These are phyloP conservation scores for Physocephala rufipes DNA, from an alignment of 2,888 invertebrate genomes.

Conservation along the genomic window DNA sequence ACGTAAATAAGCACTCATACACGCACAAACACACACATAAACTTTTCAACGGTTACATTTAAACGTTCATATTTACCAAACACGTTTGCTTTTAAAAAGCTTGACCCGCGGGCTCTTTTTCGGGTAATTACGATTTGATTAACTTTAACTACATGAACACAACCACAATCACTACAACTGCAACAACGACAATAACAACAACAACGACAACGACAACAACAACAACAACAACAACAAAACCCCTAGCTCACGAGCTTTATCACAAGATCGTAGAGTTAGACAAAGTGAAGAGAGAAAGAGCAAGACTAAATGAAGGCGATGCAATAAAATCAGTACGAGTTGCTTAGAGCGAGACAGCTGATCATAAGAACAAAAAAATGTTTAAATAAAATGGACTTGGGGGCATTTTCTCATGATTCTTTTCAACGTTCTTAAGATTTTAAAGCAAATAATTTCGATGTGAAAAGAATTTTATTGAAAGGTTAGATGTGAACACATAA, in stretches of 20 bases:
- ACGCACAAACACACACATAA: constrained; percentile 2
- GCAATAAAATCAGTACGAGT: background rate
- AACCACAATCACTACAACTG: constrained; percentile 33
- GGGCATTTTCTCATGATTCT: constrained; percentile 54
- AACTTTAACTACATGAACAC: constrained; percentile 63
- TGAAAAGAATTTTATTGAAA: constrained; percentile 24
- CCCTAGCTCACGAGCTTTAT: constrained; percentile 11
- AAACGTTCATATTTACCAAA: constrained; percentile 52
- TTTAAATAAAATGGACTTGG: constrained; percentile 44
- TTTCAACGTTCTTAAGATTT: constrained; percentile 33
- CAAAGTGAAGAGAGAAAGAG: background rate
- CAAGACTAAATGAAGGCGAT: background rate
- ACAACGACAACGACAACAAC: constrained; percentile 33
- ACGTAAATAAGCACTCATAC: background rate
- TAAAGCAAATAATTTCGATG: constrained; percentile 38
- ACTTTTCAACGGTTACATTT: background rate
- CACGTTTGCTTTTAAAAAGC: constrained; percentile 64
- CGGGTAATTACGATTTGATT: constrained; percentile 65
- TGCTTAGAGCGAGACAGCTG: constrained; percentile 4
- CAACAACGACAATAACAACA: constrained; percentile 22
- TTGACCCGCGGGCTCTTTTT: constrained; percentile 53
- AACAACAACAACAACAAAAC: constrained; percentile 33
- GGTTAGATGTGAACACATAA: background rate
- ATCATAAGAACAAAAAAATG: constrained; percentile 15
- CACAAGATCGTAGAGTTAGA: background rate